These are phyloP conservation scores for Cantharis lateralis DNA, from an alignment of 2,888 invertebrate species.

Conservation along the genomic window DNA sequence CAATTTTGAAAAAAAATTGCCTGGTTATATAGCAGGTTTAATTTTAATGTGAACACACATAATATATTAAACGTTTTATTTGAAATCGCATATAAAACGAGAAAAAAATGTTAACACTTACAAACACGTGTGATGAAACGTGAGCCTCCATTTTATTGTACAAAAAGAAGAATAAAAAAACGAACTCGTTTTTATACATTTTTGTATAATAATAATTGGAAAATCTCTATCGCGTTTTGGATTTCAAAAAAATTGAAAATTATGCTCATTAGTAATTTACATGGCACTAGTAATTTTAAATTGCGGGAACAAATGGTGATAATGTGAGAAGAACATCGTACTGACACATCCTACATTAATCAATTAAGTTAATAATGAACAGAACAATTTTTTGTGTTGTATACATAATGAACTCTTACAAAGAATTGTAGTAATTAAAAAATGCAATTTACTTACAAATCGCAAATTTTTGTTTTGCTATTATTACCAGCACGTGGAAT, in stretches of 20 bases:
- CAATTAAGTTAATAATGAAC: not conserved
- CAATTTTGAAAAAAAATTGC: not conserved
- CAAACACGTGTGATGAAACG: constrained; percentile 20
- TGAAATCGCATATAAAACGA: constrained; percentile 6
- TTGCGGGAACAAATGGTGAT: not conserved
- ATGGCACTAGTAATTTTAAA: not conserved
- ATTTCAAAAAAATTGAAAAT: not conserved
- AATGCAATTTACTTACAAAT: not conserved
- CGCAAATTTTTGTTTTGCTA: not conserved
- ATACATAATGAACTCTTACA: not conserved
- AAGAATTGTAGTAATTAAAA: not conserved
- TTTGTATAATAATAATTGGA: not conserved
- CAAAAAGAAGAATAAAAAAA: not conserved
- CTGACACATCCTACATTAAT: not conserved
- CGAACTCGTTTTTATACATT: not conserved
- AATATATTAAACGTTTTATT: constrained; percentile 8
- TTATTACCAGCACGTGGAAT: not conserved
- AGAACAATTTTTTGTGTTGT: not conserved
- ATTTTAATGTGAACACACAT: not conserved
- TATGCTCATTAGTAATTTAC: not conserved
- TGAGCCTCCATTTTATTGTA: not conserved
- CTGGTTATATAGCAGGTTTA: not conserved
- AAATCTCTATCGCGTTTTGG: not conserved
- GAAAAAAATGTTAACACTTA: constrained; percentile 15
- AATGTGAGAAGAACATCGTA: not conserved